phyloP scores from a whole-genome alignment of 2,888 invertebrate species.

The Acanthococcus lagerstroemiae region DNA sequence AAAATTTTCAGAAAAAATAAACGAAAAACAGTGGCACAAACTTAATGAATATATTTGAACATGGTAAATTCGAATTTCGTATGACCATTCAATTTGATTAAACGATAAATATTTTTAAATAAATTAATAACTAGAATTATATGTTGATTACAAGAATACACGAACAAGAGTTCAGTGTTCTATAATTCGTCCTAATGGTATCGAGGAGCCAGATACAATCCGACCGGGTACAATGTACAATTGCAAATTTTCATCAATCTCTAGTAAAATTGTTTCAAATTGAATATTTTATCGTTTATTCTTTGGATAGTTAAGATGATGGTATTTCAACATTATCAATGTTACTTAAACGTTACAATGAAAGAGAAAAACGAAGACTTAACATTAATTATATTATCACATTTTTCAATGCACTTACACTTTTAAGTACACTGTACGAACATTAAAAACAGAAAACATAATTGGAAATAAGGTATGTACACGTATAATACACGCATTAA shows the following conservation, averaged over 20 bases:
- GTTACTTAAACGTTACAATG: neutral
- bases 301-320: neutral
- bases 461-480: too few relatives aligned
- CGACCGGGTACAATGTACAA: too few relatives aligned
- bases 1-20: conserved; percentile 24
- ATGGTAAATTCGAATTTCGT: conserved; percentile 24
- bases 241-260: too few relatives aligned
- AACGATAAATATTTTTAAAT: conserved; percentile 22
- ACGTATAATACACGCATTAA: too few relatives aligned
- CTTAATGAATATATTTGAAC: conserved; percentile 24
- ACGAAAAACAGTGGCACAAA: conserved; percentile 30
- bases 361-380: neutral
- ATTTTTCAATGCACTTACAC: neutral
- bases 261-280: too few relatives aligned
- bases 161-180: too few relatives aligned
- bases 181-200: too few relatives aligned
- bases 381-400: neutral
- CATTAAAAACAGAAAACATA: too few relatives aligned
- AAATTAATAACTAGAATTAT: conserved; percentile 17
- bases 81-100: conserved; percentile 27
- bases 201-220: too few relatives aligned
- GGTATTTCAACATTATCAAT: too few relatives aligned
- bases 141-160: too few relatives aligned
- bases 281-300: neutral
- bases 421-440: too few relatives aligned